Evolutionary conservation across 2,888 invertebrate genomes (phyloP).

Genomic region (Ptychoptera contaminata): DNA sequence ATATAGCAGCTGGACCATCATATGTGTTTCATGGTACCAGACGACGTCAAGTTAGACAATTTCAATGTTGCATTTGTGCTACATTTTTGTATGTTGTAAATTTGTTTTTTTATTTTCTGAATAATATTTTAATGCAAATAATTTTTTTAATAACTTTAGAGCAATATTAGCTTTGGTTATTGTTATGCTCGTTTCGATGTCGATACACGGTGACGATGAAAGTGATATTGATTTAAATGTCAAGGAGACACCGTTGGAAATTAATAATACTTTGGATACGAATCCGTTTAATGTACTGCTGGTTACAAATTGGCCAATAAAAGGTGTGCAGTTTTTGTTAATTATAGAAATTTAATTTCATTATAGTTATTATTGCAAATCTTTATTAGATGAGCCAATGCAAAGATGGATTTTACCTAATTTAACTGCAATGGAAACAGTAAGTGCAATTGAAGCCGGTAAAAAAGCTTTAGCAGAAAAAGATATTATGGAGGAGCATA

Average conservation of each 20-base stretch:
- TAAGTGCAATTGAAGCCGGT: slow-evolving; percentile 38
- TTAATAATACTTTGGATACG: too few relatives aligned
- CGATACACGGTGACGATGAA: slow-evolving; percentile 1
- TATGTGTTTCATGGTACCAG: slow-evolving; percentile 36
- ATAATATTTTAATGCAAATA: not conserved
- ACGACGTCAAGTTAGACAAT: slow-evolving; percentile 33
- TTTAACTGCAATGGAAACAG: slow-evolving; percentile 29
- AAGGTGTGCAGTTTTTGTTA: not conserved
- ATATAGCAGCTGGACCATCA: slow-evolving; percentile 20
- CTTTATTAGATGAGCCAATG: slow-evolving; percentile 10
- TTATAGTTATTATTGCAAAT: not conserved
- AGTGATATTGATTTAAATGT: too few relatives aligned
- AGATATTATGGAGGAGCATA: slow-evolving; percentile 36
- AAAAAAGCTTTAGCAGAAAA: slow-evolving; percentile 39
- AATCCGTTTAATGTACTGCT: not conserved
- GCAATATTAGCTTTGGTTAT: slow-evolving; percentile 12
- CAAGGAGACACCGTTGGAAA: too few relatives aligned
- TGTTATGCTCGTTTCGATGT: slow-evolving; percentile 12
- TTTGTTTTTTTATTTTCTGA: not conserved
- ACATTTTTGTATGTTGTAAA: slow-evolving; percentile 46
- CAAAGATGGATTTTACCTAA: slow-evolving; percentile 8
- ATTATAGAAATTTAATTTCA: not conserved
- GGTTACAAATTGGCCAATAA: not conserved
- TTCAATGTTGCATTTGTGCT: slow-evolving; percentile 57
- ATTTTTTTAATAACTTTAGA: slow-evolving; percentile 9